Evolutionary conservation across 2,888 invertebrate species (phyloP).

Genomic region (Masnerella sp.): DNA sequence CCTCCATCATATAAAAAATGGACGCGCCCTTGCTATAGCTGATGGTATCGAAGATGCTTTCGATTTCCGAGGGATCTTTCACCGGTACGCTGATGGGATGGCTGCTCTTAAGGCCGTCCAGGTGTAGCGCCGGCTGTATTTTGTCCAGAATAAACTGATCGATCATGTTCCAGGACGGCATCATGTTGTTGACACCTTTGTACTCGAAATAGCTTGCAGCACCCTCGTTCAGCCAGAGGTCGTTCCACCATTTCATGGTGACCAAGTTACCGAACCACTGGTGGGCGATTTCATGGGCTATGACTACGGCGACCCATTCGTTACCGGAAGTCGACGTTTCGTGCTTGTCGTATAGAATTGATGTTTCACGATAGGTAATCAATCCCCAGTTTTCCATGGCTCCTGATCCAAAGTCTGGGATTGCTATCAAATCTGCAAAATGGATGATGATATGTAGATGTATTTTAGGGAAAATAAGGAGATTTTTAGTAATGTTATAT

Average conservation of each 20-base stretch:
- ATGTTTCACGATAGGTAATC: constrained; percentile 85
- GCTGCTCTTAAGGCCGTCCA: constrained; percentile 85
- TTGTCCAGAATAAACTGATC: constrained; percentile 85
- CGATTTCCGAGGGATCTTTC: constrained; percentile 84
- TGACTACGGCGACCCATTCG: constrained; percentile 83
- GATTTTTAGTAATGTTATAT: too few species aligned
- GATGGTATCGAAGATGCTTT: constrained; percentile 86
- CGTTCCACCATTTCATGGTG: constrained; percentile 96
- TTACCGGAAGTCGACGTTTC: constrained; percentile 83
- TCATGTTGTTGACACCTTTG: constrained; percentile 82
- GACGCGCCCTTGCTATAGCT: constrained; percentile 87
- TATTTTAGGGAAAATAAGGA: too few species aligned
- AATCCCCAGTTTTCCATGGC: constrained; percentile 92
- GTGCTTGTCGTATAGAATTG: constrained; percentile 82
- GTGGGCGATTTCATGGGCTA: constrained; percentile 86
- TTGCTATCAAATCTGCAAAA: constrained; percentile 83
- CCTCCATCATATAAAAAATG: constrained; percentile 85
- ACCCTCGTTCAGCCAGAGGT: constrained; percentile 94
- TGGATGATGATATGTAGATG: too few species aligned
- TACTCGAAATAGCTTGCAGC: constrained; percentile 91
- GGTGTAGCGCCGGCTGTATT: constrained; percentile 83
- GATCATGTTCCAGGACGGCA: constrained; percentile 84
- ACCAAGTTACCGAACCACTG: constrained; percentile 96
- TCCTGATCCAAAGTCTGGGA: constrained; percentile 84
- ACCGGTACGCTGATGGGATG: constrained; percentile 85